These are phyloP conservation scores for Pristis pectinata DNA, from an alignment of 2,797 vertebrate species.

Conservation along the genomic window DNA sequence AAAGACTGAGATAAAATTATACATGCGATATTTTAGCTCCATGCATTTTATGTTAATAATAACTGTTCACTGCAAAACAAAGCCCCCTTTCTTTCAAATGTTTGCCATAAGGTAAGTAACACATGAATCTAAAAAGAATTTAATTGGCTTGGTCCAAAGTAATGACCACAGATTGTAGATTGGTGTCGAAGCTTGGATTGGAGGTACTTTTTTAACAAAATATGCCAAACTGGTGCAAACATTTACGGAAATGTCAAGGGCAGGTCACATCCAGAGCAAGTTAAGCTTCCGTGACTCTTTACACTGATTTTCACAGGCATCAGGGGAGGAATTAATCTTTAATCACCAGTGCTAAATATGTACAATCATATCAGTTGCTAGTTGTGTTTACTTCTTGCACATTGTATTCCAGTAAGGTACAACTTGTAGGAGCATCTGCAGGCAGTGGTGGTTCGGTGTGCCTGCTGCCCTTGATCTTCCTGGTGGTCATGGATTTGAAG, in stretches of 20 bases:
- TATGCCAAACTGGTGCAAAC: background rate
- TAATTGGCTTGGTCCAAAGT: background rate
- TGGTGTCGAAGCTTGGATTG: background rate
- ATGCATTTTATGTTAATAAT: constrained; percentile 49
- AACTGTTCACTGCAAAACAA: constrained; percentile 25
- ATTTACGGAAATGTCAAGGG: background rate
- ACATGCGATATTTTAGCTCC: constrained; percentile 72
- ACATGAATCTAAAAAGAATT: background rate
- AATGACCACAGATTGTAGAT: background rate
- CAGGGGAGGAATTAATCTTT: no score
- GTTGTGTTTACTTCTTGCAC: no score
- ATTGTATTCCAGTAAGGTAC: no score
- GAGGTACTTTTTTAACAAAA: background rate
- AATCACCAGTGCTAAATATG: no score
- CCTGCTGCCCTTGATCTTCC: no score
- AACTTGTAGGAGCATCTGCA: no score
- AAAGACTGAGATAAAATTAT: constrained; percentile 71
- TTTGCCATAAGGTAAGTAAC: background rate
- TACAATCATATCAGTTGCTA: no score
- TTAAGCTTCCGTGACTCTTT: no score
- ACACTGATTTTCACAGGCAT: background rate
- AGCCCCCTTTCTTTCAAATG: no score
- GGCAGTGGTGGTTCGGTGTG: no score
- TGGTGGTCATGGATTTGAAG: no score
- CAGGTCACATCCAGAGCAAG: background rate